phyloP scores from a whole-genome alignment of 2,113 vertebrate species.

The Tretioscincus oriximinensis region DNA sequence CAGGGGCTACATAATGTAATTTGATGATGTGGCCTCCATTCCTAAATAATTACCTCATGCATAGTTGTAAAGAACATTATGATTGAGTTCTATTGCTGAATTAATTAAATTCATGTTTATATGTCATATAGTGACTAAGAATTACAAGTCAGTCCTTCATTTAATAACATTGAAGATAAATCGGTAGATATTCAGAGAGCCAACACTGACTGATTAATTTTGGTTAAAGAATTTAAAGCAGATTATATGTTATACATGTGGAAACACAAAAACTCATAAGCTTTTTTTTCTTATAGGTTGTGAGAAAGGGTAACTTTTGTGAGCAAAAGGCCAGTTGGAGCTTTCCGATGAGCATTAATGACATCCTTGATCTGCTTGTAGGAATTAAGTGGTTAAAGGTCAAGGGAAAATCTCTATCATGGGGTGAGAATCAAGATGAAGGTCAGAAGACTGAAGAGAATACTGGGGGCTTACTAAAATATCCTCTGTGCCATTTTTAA shows the following conservation, averaged over 20 bases:
- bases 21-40: no score
- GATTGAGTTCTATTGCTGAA: not conserved
- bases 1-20: no score
- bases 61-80: not conserved
- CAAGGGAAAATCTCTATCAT: not conserved
- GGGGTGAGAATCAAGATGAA: not conserved
- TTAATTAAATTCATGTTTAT: not conserved
- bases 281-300: not conserved
- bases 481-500: slow-evolving; percentile 13
- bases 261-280: not conserved
- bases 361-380: slow-evolving; percentile 6
- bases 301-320: slow-evolving; percentile 1
- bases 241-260: slow-evolving; percentile 6
- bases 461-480: not conserved
- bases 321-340: not conserved
- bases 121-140: not conserved
- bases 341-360: not conserved
- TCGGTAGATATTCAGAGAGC: not conserved
- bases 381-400: slow-evolving; percentile 8
- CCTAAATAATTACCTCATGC: not conserved
- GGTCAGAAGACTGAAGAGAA: not conserved
- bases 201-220: not conserved
- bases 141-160: no score
- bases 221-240: not conserved
- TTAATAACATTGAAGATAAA: not conserved